Evolutionary conservation across 1,140 invertebrate species (phyloP), one percentile per base, ranked within the genome.

Genomic region (Lasioglossum albipes): DNA sequence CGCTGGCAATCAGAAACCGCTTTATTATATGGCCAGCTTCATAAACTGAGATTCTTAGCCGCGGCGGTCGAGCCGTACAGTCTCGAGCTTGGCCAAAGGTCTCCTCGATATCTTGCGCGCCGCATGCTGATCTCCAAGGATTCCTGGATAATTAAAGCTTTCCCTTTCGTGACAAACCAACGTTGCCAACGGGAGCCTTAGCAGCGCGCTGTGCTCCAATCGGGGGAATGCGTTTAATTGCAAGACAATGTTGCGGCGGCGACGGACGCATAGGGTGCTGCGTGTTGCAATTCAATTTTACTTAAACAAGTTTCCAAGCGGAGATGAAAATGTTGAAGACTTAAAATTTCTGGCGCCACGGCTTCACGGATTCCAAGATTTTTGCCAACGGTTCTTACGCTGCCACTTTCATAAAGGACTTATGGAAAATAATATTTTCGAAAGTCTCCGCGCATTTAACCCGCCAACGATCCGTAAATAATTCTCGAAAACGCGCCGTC

Each of bases 111-210:
- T 42, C 65, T 67, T 22, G n/a, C 65, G 65, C 65, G 42, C 41
- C 41, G 42, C 41, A 67, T 67, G 65, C 65, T 67, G 65, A 67
- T 45, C 65, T 45, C 65, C 65, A 45, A 67, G 65, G 36, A 67
- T 67, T 67, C 41, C 42, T 13, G 65, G 65, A 67, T 67, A 67
- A 67, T 67, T 67, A 45, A 67, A 67, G 65, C 65, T 67, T 67
- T 67, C 65, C 65, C 65, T 67, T 67, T 67, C 65, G 65, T 45
- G 65, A 42, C 65, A 42, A 31, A 20, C 36, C 36, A 18, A 66
- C 18, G 16, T 42, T 18, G 36, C 36, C 16, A 20, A 54, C 52
- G 52, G 52, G 16, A 31, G 16, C 62, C 31, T 18, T 36, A 16
- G 18, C 13, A 10, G 10, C 9, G 12, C 45, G 45, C 10, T 12